A percentile compares a stretch with the other conserved stretches of the same genome.
phyloP scores from a whole-genome alignment of 2,888 invertebrate species.

The Ametastegia equiseti region DNA sequence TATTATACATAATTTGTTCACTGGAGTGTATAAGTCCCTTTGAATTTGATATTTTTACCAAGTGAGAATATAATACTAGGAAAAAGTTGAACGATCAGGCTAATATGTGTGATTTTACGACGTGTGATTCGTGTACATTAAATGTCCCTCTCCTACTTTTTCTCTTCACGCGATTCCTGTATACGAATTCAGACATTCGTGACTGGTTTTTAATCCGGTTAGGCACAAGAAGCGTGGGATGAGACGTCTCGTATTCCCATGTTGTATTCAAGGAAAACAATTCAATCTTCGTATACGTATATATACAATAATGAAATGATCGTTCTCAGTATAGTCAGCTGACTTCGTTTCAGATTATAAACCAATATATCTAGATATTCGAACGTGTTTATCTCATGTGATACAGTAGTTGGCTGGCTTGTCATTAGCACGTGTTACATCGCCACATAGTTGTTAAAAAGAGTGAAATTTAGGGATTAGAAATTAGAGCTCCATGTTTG shows the following conservation, averaged over 20 bases:
- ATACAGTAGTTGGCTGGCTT: not conserved
- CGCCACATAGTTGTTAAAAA: not conserved
- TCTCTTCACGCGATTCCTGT: slow-evolving; percentile 1
- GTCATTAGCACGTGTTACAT: not conserved
- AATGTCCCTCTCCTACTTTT: not conserved
- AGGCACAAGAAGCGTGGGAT: slow-evolving; percentile 25
- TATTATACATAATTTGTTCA: too few species aligned
- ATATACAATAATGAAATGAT: not conserved
- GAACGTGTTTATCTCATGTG: not conserved
- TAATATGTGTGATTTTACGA: not conserved
- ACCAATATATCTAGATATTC: not conserved
- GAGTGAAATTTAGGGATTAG: slow-evolving; percentile 17
- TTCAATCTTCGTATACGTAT: not conserved
- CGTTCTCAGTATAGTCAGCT: not conserved
- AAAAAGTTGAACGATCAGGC: not conserved
- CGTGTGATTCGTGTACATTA: not conserved
- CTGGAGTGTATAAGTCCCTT: too few species aligned
- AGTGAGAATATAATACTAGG: too few species aligned
- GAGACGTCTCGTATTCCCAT: slow-evolving; percentile 30
- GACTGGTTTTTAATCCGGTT: slow-evolving; percentile 35
- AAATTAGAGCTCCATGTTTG: slow-evolving; percentile 19
- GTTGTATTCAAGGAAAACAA: slow-evolving; percentile 16
- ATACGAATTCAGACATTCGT: not conserved
- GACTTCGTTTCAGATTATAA: not conserved
- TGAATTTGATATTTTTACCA: too few species aligned